Evolutionary conservation across 1,140 invertebrate species (phyloP).

Genomic region (Saccostrea cuccullata): DNA sequence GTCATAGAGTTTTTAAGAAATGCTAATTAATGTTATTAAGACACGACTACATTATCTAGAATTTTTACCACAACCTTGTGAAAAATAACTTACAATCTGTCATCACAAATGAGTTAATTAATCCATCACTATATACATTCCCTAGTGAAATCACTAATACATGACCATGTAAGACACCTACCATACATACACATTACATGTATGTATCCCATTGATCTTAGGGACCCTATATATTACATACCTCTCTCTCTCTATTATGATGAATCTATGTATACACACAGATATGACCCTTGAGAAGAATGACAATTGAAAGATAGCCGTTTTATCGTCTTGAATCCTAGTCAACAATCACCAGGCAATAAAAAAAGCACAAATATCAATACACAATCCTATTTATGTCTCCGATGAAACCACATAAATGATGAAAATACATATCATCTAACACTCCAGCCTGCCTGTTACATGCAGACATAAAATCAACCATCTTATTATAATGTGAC

Average conservation of each 20-base stretch:
- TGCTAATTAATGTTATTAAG: no score
- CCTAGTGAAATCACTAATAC: no score
- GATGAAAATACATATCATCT: neutral
- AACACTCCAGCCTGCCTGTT: neutral
- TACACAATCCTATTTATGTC: neutral
- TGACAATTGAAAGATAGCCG: neutral
- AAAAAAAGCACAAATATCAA: constrained; percentile 6
- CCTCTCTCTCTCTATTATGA: neutral
- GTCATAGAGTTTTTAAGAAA: no score
- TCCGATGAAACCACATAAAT: neutral
- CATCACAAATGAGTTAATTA: neutral
- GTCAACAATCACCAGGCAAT: constrained; percentile 1
- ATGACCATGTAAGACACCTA: neutral
- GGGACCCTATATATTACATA: neutral
- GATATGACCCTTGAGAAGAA: constrained; percentile 1
- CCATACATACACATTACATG: neutral
- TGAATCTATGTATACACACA: neutral
- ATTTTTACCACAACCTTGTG: neutral
- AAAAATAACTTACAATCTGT: constrained; percentile 24
- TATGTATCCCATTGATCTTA: neutral
- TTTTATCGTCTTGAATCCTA: neutral
- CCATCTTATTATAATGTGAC: neutral
- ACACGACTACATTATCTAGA: neutral
- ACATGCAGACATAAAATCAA: neutral
- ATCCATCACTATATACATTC: neutral